Conservation (phyloP, 2,797 vertebrate genomes). For the Calcarius lapponicus region DNA sequence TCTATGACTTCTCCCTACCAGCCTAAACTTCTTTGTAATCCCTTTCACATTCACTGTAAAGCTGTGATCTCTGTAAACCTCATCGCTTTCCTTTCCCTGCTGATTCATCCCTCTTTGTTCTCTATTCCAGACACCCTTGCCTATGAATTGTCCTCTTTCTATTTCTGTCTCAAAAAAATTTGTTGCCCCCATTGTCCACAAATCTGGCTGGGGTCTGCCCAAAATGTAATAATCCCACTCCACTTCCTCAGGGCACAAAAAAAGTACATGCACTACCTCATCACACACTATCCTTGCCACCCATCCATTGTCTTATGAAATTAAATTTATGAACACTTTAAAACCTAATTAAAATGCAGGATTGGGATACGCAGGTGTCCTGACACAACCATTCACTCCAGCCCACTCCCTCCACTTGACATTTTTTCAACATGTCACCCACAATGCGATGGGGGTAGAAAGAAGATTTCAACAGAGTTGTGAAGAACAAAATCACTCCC, state of each 20-base stretch:
- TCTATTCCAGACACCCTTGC: not conserved
- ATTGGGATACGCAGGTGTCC: not conserved
- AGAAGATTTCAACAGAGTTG: not conserved
- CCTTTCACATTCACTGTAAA: not conserved
- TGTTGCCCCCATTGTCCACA: not conserved
- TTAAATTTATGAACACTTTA: not conserved
- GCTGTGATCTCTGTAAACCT: not conserved
- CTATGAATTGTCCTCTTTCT: not conserved
- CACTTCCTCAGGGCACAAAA: not conserved
- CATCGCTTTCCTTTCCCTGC: not conserved
- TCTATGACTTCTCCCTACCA: not conserved
- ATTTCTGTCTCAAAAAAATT: not conserved
- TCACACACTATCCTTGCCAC: not conserved
- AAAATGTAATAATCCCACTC: not conserved
- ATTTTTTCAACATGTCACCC: not conserved
- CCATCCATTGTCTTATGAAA: not conserved
- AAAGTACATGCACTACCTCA: not conserved
- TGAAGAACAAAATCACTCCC: not conserved
- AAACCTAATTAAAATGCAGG: not conserved
- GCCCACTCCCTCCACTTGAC: not conserved
- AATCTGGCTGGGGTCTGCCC: not conserved
- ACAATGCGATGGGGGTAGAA: rapidly evolving
- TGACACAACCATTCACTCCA: not conserved
- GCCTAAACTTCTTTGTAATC: not conserved
- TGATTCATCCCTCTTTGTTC: not conserved